Conservation (phyloP, 2,797 vertebrate genomes). For the Coracias cyanogaster region DNA sequence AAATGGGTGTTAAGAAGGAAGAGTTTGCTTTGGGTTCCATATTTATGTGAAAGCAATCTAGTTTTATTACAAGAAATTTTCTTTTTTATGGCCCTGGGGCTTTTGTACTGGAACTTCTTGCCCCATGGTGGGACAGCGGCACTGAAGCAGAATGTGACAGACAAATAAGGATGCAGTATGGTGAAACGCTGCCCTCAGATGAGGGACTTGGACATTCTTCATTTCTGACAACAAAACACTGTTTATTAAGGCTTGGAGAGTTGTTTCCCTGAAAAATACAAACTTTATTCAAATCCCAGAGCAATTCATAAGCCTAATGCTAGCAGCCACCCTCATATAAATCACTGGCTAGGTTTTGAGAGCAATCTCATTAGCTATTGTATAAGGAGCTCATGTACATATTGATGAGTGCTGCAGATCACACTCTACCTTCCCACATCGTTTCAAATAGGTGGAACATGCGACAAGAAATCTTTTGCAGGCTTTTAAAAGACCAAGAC, state of each 20-base stretch:
- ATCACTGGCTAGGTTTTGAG: background rate
- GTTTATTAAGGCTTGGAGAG: background rate
- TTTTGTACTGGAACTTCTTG: background rate
- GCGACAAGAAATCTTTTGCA: background rate
- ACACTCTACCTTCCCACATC: background rate
- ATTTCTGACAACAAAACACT: background rate
- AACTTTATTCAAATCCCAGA: background rate
- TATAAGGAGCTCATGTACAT: background rate
- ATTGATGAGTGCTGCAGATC: background rate
- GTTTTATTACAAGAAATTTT: background rate
- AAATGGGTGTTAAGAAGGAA: background rate
- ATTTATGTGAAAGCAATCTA: background rate
- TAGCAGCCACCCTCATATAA: background rate
- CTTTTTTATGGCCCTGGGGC: background rate
- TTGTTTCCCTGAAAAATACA: background rate
- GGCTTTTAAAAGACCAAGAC: constrained; percentile 13
- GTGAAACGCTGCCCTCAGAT: background rate
- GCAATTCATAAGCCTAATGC: background rate
- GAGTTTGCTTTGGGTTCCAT: background rate
- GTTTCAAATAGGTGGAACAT: constrained; percentile 10
- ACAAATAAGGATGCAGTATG: background rate
- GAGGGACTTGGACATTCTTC: background rate
- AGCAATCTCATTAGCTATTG: background rate
- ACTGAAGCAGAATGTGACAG: background rate
- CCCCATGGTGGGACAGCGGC: fast-evolving